Conservation (phyloP, 2,888 invertebrate genomes). For the Linnaemya tessellans region DNA sequence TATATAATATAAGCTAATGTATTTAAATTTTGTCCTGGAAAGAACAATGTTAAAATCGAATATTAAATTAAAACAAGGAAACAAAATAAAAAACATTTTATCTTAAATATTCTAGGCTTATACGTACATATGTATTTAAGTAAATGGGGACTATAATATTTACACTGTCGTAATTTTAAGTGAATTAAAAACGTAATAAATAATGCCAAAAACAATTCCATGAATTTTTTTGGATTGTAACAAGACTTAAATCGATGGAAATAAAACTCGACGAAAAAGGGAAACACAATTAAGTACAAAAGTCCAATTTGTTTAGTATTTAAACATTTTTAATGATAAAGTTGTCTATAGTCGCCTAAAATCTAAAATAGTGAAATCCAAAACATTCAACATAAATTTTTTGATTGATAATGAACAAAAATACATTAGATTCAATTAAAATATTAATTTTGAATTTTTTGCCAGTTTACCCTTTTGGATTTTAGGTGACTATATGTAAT, state of each 20-base stretch:
- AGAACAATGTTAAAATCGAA: slow-evolving; percentile 24
- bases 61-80: slow-evolving; percentile 41
- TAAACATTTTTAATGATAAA: slow-evolving; percentile 4
- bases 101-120: slow-evolving; percentile 56
- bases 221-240: slow-evolving; percentile 42
- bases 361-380: too few relatives aligned
- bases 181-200: slow-evolving; percentile 52
- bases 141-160: slow-evolving; percentile 53
- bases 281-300: slow-evolving; percentile 56
- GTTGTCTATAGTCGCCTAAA: background rate
- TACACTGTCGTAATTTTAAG: slow-evolving; percentile 59
- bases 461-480: too few relatives aligned
- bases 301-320: background rate
- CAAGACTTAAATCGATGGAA: slow-evolving; percentile 31
- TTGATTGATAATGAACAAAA: too few relatives aligned
- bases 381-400: too few relatives aligned
- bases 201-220: slow-evolving; percentile 49
- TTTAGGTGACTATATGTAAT: too few relatives aligned
- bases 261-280: slow-evolving; percentile 29
- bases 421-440: too few relatives aligned
- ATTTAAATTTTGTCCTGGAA: slow-evolving; percentile 2
- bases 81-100: slow-evolving; percentile 58
- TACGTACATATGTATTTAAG: slow-evolving; percentile 18
- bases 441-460: too few relatives aligned
- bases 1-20: background rate